A percentile compares a stretch with the other conserved stretches of the same genome.
These are phyloP conservation scores for Hyppa rectilinea DNA, from an alignment of 2,888 invertebrate species.

Conservation along the genomic window DNA sequence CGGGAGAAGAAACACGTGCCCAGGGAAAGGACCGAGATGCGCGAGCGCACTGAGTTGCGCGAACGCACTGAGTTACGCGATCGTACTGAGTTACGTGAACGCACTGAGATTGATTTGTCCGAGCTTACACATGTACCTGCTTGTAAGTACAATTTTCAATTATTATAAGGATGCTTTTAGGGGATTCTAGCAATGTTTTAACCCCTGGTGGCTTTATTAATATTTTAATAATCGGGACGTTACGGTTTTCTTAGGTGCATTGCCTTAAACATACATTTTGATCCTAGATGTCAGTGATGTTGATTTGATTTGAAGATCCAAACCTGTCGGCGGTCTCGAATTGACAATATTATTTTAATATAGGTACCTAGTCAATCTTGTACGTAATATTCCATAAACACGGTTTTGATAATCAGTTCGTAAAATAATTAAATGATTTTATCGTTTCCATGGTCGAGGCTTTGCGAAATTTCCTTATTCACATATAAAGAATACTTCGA, in stretches of 20 bases:
- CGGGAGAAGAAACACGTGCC: slow-evolving; percentile 83
- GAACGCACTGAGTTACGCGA: slow-evolving; percentile 79
- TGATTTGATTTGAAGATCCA: not conserved
- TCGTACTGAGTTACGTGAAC: slow-evolving; percentile 82
- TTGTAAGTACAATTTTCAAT: slow-evolving; percentile 77
- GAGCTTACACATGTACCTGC: slow-evolving; percentile 85
- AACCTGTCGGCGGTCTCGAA: not conserved
- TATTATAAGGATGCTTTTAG: slow-evolving; percentile 15
- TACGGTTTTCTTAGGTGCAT: not conserved
- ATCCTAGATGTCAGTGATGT: not conserved
- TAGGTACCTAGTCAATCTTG: no score
- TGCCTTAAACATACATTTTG: slow-evolving; percentile 5
- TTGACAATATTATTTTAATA: no score
- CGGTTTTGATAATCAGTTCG: not conserved
- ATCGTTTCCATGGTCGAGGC: not conserved
- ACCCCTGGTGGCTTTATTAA: slow-evolving; percentile 54
- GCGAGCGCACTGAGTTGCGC: slow-evolving; percentile 81
- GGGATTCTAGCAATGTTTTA: slow-evolving; percentile 29
- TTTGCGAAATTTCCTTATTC: slow-evolving; percentile 8
- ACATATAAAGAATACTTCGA: not conserved
- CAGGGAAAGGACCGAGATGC: slow-evolving; percentile 83
- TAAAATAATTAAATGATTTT: not conserved
- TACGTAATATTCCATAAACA: no score
- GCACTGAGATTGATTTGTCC: slow-evolving; percentile 84
- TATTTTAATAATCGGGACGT: not conserved